phyloP scores from a whole-genome alignment of 2,113 vertebrate genomes.

The Spea bombifrons region DNA sequence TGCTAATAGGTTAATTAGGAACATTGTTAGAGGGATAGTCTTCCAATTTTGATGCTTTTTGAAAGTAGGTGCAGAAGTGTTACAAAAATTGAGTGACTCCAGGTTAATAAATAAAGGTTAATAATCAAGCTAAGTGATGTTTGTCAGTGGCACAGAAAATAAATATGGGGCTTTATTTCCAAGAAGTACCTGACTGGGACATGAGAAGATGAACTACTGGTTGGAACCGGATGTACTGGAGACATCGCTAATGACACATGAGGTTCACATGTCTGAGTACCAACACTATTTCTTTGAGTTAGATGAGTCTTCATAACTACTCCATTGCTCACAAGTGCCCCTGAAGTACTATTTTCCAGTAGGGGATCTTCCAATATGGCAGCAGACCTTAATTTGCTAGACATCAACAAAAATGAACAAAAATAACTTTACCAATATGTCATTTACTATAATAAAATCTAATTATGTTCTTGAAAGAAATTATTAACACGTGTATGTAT shows the following conservation, averaged over 20 bases:
- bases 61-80: too few species aligned
- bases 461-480: too few species aligned
- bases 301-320: not conserved
- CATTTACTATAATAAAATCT: too few species aligned
- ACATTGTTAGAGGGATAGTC: too few species aligned
- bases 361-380: not conserved
- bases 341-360: not conserved
- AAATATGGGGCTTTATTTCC: not conserved
- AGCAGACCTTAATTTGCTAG: slow-evolving; percentile 14
- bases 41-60: too few species aligned
- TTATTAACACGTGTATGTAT: too few species aligned
- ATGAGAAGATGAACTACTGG: not conserved
- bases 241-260: not conserved
- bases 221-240: not conserved
- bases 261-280: slow-evolving; percentile 26
- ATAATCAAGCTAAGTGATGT: too few species aligned
- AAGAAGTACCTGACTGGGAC: slow-evolving; percentile 19
- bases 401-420: not conserved
- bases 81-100: too few species aligned
- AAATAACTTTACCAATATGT: too few species aligned
- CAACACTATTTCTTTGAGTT: slow-evolving; percentile 10
- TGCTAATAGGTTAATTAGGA: too few species aligned
- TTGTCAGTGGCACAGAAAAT: too few species aligned
- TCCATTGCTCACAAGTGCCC: not conserved
- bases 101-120: too few species aligned